Evolutionary conservation across 2,113 vertebrate genomes (phyloP).

Genomic region (Ascaphus truei): DNA sequence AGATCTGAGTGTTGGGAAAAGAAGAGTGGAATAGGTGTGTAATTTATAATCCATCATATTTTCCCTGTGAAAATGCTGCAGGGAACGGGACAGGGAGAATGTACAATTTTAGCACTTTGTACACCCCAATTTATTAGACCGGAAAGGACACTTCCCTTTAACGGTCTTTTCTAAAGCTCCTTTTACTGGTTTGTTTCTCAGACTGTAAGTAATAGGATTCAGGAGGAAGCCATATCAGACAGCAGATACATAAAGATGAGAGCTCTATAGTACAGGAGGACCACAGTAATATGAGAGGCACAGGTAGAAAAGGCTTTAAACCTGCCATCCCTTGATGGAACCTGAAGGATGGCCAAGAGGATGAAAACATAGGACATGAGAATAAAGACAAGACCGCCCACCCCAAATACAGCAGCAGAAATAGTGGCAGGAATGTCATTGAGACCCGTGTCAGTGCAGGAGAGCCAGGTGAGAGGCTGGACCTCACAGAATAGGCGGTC

Average conservation of each 20-base stretch:
- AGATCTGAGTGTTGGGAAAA: too few relatives aligned
- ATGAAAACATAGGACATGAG: conserved; percentile 7
- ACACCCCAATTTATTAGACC: background rate
- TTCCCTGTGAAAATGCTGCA: too few relatives aligned
- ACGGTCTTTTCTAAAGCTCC: background rate
- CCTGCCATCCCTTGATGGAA: background rate
- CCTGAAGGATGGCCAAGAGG: background rate
- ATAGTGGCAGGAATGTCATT: background rate
- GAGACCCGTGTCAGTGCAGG: background rate
- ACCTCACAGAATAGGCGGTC: background rate
- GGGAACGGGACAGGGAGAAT: too few relatives aligned
- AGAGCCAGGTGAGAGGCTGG: background rate
- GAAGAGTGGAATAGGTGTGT: too few relatives aligned
- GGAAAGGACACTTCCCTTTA: background rate
- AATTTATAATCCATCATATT: too few relatives aligned
- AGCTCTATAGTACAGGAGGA: background rate
- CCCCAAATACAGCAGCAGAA: conserved; percentile 3
- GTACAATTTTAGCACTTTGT: background rate
- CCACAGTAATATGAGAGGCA: conserved; percentile 4
- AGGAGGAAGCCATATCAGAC: background rate
- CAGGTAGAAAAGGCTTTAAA: conserved; percentile 19
- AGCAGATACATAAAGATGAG: conserved; percentile 24
- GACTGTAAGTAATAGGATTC: conserved; percentile 22
- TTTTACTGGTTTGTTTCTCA: conserved; percentile 16
- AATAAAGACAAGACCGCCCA: background rate